Conservation (phyloP, 2,888 invertebrate genomes). For the Epinotia brunnichana region DNA sequence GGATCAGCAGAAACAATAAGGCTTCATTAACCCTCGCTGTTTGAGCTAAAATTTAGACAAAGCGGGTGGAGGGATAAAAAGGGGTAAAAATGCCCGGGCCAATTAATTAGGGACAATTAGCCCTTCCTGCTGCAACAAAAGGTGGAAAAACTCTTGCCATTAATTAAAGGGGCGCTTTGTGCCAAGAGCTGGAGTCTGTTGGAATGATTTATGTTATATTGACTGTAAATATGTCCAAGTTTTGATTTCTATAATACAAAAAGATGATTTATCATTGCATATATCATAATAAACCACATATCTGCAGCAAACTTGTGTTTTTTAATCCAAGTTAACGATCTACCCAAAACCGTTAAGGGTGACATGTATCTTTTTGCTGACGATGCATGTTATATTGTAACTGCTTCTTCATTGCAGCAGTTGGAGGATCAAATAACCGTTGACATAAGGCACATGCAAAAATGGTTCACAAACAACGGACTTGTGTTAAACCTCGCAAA, state of each 20-base stretch:
- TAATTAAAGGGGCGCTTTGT: slow-evolving; percentile 65
- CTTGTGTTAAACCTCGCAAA: no score
- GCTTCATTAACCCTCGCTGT: slow-evolving; percentile 38
- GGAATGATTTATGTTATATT: slow-evolving; percentile 39
- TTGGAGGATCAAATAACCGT: no score
- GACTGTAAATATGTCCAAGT: slow-evolving; percentile 18
- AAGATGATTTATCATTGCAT: background rate
- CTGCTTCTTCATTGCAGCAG: no score
- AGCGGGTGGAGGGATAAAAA: slow-evolving; percentile 73
- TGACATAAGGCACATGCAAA: no score
- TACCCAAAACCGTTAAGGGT: no score
- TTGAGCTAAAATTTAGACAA: slow-evolving; percentile 55
- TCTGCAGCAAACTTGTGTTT: no score
- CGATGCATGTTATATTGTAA: no score
- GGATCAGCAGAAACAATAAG: slow-evolving; percentile 33
- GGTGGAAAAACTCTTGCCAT: slow-evolving; percentile 81
- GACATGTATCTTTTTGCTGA: no score
- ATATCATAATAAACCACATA: background rate
- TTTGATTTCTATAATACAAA: slow-evolving; percentile 2
- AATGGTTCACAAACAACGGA: no score
- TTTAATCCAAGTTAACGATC: no score
- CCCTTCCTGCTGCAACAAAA: slow-evolving; percentile 78
- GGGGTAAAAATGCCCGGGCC: slow-evolving; percentile 68
- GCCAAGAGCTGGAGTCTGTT: slow-evolving; percentile 23
- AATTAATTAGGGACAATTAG: slow-evolving; percentile 83